phyloP scores from a whole-genome alignment of 2,113 vertebrate species.

The Ochotona curzoniae region DNA sequence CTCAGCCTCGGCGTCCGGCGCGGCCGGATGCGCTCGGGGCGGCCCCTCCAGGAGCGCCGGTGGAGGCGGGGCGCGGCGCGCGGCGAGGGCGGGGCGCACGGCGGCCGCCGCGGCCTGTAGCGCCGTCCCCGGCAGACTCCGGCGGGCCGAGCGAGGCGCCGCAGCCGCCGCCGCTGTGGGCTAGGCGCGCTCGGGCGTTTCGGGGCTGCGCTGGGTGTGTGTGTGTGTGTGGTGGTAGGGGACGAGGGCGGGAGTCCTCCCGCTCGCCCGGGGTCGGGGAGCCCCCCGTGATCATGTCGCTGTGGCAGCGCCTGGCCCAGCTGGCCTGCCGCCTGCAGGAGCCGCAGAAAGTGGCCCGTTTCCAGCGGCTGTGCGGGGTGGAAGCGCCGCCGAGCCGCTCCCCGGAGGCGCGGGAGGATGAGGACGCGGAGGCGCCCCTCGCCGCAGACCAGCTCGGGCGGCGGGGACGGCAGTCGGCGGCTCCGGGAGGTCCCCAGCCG shows the following conservation, averaged over 20 bases:
- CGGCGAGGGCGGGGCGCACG: conserved; percentile 16
- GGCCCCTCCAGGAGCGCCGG: not conserved
- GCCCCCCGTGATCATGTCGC: conserved; percentile 77
- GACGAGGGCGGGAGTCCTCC: not conserved
- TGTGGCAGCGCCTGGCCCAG: conserved; percentile 73
- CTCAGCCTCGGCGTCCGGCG: too few relatives aligned
- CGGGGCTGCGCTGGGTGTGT: not conserved
- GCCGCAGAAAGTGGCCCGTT: conserved; percentile 93
- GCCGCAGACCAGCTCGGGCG: conserved; percentile 70
- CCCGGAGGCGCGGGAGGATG: conserved; percentile 75
- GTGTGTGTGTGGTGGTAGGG: not conserved
- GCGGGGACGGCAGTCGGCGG: conserved; percentile 69
- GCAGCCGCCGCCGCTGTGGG: not conserved
- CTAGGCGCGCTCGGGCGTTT: conserved; percentile 18
- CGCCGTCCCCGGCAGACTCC: conserved; percentile 51
- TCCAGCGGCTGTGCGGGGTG: conserved; percentile 94
- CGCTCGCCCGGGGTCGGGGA: not conserved
- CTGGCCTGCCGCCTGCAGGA: conserved; percentile 89
- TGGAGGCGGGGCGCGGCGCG: not conserved
- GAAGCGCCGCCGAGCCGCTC: conserved; percentile 71
- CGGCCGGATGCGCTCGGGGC: not conserved
- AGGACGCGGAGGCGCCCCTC: conserved; percentile 47
- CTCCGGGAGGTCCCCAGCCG: not conserved
- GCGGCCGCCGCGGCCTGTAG: conserved; percentile 70
- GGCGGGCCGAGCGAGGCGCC: not conserved